These are phyloP conservation scores for Eristalinus aeneus DNA, from an alignment of 2,888 invertebrate species.

Conservation along the genomic window DNA sequence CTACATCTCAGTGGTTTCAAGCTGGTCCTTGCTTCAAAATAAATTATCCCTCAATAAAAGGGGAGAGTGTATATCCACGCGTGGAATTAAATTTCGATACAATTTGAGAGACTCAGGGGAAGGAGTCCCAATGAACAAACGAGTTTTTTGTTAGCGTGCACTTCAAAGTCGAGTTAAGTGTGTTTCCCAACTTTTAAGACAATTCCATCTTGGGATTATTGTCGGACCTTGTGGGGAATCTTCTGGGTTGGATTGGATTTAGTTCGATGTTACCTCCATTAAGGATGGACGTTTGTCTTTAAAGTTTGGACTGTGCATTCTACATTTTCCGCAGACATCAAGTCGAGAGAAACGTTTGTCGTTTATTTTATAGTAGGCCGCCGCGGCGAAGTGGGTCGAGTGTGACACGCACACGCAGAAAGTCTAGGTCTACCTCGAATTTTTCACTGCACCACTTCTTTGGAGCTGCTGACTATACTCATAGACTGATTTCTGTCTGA, in stretches of 20 bases:
- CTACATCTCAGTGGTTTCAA: too few relatives aligned
- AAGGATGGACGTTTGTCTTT: background rate
- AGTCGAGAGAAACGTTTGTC: too few relatives aligned
- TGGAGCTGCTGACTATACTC: too few relatives aligned
- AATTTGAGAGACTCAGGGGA: background rate
- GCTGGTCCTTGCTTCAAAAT: too few relatives aligned
- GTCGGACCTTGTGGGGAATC: background rate
- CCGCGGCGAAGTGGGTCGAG: too few relatives aligned
- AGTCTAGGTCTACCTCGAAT: too few relatives aligned
- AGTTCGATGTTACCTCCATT: background rate
- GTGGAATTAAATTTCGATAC: background rate
- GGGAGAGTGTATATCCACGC: background rate
- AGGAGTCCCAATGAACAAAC: background rate
- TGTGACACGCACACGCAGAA: too few relatives aligned
- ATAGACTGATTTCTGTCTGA: too few relatives aligned
- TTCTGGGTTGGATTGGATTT: background rate
- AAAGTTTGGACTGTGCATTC: too few relatives aligned
- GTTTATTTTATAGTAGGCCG: too few relatives aligned
- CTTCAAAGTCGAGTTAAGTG: background rate
- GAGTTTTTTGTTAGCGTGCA: background rate
- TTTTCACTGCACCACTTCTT: too few relatives aligned
- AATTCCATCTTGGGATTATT: background rate
- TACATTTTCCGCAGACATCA: too few relatives aligned
- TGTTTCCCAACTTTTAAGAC: background rate
- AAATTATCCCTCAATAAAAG: background rate